phyloP scores from a whole-genome alignment of 1,140 invertebrate species.

The Scaptodrosophila lebanonensis region DNA sequence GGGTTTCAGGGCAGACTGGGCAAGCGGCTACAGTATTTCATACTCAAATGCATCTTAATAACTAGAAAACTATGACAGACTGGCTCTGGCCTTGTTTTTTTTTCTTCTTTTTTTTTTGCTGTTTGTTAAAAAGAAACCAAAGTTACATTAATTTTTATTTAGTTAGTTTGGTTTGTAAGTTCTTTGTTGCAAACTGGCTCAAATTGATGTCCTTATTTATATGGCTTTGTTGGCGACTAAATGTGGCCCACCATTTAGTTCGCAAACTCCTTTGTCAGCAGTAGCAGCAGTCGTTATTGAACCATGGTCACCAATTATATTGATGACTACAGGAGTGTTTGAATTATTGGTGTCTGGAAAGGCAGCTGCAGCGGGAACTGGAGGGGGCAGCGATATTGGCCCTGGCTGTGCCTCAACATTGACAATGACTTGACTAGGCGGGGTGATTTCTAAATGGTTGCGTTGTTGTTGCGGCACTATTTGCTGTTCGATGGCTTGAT shows the following conservation, averaged over 20 bases:
- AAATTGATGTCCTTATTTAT: no score
- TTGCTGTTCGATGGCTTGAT: conserved; percentile 28
- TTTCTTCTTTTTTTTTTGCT: no score
- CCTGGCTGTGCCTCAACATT: neutral
- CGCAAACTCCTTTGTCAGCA: conserved; percentile 15
- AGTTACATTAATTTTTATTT: no score
- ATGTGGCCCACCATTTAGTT: conserved; percentile 21
- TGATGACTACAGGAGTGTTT: conserved; percentile 22
- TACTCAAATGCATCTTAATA: no score
- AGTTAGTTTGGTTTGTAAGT: no score
- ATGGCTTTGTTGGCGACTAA: neutral
- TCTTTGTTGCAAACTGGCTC: no score
- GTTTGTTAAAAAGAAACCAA: no score
- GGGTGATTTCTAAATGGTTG: conserved; percentile 9
- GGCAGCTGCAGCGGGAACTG: neutral
- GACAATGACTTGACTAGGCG: conserved; percentile 38
- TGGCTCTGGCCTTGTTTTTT: no score
- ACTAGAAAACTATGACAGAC: no score
- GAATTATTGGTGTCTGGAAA: neutral
- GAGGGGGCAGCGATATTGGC: neutral
- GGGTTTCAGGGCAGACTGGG: no score
- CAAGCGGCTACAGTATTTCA: no score
- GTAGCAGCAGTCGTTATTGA: neutral
- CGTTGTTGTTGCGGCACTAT: conserved; percentile 22
- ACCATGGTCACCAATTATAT: conserved; percentile 43